Evolutionary conservation across 1,140 invertebrate genomes (phyloP).

Genomic region (Drosophila kanapiae): DNA sequence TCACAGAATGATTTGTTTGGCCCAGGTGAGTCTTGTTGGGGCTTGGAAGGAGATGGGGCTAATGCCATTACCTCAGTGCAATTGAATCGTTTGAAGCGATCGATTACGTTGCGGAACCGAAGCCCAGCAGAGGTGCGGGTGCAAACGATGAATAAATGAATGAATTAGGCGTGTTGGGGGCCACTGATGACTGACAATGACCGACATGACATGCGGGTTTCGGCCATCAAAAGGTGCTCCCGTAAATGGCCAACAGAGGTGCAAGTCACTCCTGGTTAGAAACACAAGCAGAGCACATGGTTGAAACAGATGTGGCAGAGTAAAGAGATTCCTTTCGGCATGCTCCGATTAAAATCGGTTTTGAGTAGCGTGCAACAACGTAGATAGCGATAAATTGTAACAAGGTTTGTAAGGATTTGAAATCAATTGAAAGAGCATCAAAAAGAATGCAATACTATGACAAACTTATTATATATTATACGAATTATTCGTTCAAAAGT

Average conservation of each 20-base stretch:
- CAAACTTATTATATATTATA: no score
- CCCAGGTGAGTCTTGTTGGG: constrained; percentile 21
- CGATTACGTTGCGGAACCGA: constrained; percentile 35
- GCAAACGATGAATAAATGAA: constrained; percentile 54
- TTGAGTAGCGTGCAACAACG: not conserved
- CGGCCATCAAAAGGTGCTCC: constrained; percentile 30
- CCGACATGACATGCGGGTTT: constrained; percentile 44
- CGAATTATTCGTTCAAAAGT: not conserved
- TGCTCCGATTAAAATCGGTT: constrained; percentile 7
- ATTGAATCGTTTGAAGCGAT: constrained; percentile 56
- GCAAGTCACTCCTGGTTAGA: constrained; percentile 32
- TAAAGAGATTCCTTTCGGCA: not conserved
- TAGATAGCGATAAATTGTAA: not conserved
- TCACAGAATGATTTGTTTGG: constrained; percentile 37
- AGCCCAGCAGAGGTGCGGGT: constrained; percentile 35
- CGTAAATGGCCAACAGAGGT: constrained; percentile 16
- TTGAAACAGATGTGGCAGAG: constrained; percentile 14
- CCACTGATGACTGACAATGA: constrained; percentile 46
- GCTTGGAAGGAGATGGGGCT: constrained; percentile 21
- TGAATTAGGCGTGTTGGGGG: constrained; percentile 35
- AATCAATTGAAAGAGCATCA: not conserved
- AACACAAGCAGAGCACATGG: not conserved
- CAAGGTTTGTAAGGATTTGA: not conserved
- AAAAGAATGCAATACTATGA: no score
- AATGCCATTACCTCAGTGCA: constrained; percentile 40